These are phyloP conservation scores for Drosophila auraria DNA, from an alignment of 1,140 invertebrate species.

Conservation along the genomic window DNA sequence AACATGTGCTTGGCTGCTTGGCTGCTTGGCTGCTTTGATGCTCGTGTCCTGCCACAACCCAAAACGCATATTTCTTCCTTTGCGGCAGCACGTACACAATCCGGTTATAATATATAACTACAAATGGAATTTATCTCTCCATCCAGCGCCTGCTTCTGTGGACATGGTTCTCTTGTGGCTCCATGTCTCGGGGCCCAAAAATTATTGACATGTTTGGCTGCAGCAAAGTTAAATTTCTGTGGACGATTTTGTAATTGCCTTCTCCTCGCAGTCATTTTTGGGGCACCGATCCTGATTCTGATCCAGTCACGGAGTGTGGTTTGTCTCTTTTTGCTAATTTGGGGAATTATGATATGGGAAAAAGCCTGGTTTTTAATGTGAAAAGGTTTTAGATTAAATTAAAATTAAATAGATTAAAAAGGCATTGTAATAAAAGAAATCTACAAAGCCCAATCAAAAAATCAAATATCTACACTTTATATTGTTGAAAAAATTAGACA, in stretches of 20 bases:
- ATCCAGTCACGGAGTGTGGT: slow-evolving; percentile 19
- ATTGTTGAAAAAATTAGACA: no score
- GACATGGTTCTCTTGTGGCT: neutral
- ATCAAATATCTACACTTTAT: neutral
- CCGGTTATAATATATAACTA: slow-evolving; percentile 58
- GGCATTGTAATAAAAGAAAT: neutral
- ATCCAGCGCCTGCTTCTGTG: slow-evolving; percentile 2
- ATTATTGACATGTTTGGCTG: slow-evolving; percentile 56
- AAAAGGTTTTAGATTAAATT: neutral
- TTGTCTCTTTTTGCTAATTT: neutral
- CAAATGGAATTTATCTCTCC: slow-evolving; percentile 62
- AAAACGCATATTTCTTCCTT: slow-evolving; percentile 51
- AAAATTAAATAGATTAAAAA: neutral
- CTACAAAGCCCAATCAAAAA: no score
- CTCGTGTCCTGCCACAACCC: slow-evolving; percentile 47
- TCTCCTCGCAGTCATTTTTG: slow-evolving; percentile 6
- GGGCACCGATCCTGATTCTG: neutral
- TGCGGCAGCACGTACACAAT: slow-evolving; percentile 59
- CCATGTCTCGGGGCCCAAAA: slow-evolving; percentile 21
- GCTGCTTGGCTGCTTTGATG: no score
- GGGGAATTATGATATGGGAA: neutral
- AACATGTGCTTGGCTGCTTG: slow-evolving; percentile 65
- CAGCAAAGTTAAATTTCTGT: slow-evolving; percentile 17
- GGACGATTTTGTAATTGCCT: slow-evolving; percentile 37
- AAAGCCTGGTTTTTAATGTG: neutral